These are phyloP conservation scores for Gryllus bimaculatus DNA, from an alignment of 1,140 invertebrate genomes.

Conservation along the genomic window DNA sequence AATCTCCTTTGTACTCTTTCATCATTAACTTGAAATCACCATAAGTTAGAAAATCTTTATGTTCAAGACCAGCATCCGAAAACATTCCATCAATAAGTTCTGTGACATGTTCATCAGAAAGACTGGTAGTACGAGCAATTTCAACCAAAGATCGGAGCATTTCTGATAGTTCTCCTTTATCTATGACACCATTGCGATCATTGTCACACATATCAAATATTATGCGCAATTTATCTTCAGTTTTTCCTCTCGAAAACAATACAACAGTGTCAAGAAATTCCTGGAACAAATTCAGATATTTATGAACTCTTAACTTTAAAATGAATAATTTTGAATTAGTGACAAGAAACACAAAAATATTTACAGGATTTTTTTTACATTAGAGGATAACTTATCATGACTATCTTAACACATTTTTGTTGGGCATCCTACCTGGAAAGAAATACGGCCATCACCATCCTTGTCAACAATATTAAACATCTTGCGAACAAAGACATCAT, in stretches of 20 bases:
- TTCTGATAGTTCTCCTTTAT: constrained; percentile 87
- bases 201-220: constrained; percentile 99
- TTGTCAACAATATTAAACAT: constrained; percentile 99
- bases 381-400: not conserved
- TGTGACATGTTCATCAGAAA: constrained; percentile 82
- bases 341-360: not conserved
- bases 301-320: no score
- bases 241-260: constrained; percentile 80
- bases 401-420: not conserved
- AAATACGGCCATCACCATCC: constrained; percentile 89
- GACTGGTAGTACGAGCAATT: constrained; percentile 83
- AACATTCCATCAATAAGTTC: constrained; percentile 94
- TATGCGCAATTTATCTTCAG: constrained; percentile 91
- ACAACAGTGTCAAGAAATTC: constrained; percentile 96
- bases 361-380: not conserved
- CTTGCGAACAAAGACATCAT: constrained; percentile 95
- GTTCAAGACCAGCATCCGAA: constrained; percentile 79
- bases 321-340: not conserved
- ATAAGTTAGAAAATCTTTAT: constrained; percentile 87
- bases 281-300: constrained; percentile 29
- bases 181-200: constrained; percentile 89
- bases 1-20: constrained; percentile 93
- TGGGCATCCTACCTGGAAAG: constrained; percentile 39
- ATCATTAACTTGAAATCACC: constrained; percentile 94
- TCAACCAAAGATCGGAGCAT: constrained; percentile 91